These are phyloP conservation scores for Laothoe populi DNA, from an alignment of 2,888 invertebrate species.

Conservation along the genomic window DNA sequence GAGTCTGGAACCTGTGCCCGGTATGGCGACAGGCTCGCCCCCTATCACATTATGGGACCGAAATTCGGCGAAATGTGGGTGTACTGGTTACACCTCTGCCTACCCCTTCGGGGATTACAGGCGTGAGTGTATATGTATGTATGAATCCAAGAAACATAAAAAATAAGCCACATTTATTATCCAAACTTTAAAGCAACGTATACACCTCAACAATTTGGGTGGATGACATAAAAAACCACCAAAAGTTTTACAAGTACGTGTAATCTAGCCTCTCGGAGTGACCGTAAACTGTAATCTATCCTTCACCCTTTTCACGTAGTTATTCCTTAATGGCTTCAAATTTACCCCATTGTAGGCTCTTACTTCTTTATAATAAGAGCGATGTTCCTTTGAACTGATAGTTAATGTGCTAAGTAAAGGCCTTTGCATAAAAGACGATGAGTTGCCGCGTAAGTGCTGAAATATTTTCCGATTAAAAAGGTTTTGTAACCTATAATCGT, in stretches of 20 bases:
- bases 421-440: conserved; percentile 19
- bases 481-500: conserved; percentile 5
- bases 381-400: conserved; percentile 6
- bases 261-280: conserved; percentile 41
- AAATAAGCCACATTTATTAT: not conserved
- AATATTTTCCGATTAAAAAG: conserved; percentile 17
- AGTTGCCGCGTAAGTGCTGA: conserved; percentile 16
- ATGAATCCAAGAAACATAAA: too few relatives aligned
- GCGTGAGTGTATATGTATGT: too few relatives aligned
- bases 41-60: too few relatives aligned
- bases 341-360: conserved; percentile 25
- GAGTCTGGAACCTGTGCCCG: too few relatives aligned
- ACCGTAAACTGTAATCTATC: conserved; percentile 47
- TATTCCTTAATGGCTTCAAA: conserved; percentile 31
- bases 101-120: too few relatives aligned
- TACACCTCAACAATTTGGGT: conserved; percentile 26
- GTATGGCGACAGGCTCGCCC: too few relatives aligned
- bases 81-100: too few relatives aligned
- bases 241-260: conserved; percentile 31
- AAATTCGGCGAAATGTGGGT: too few relatives aligned
- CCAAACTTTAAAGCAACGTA: not conserved
- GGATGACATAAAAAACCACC: conserved; percentile 31
- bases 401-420: conserved; percentile 20
- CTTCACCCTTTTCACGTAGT: conserved; percentile 31
- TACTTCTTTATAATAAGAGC: not conserved